A percentile compares a stretch with the other conserved stretches of the same genome.
These are phyloP conservation scores for Phragmatobia fuliginosa DNA, from an alignment of 2,888 invertebrate genomes.

Conservation along the genomic window DNA sequence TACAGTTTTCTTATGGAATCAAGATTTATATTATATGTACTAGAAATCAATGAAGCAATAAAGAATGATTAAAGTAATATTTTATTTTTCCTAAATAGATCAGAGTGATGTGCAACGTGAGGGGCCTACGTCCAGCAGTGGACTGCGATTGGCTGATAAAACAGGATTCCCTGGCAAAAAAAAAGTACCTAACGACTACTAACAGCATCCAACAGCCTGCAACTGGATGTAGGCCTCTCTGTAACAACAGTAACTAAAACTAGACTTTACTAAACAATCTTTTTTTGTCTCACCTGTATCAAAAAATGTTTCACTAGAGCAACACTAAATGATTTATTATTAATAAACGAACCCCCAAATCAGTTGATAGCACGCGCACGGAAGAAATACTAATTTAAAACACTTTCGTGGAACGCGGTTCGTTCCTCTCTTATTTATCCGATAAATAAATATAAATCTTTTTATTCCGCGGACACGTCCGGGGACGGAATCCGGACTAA, in stretches of 20 bases:
- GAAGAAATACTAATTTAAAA: conserved; percentile 71
- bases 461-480: conserved; percentile 81
- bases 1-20: too few relatives aligned
- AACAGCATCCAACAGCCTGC: too few relatives aligned
- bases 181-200: too few relatives aligned
- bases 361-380: conserved; percentile 59
- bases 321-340: neutral
- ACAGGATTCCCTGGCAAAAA: too few relatives aligned
- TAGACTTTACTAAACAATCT: neutral
- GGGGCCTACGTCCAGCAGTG: too few relatives aligned
- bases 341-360: conserved; percentile 46
- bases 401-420: conserved; percentile 68
- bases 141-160: too few relatives aligned
- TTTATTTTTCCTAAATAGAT: too few relatives aligned
- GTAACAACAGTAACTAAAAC: neutral
- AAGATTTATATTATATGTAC: too few relatives aligned
- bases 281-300: neutral
- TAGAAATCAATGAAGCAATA: too few relatives aligned
- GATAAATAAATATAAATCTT: conserved; percentile 81
- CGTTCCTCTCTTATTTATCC: conserved; percentile 66
- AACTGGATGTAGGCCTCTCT: too few relatives aligned
- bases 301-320: neutral
- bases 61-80: too few relatives aligned
- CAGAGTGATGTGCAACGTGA: too few relatives aligned
- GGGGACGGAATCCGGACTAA: conserved; percentile 78